Base-by-base conservation (phyloP, 2,888 invertebrate species). In the Villa cingulata region DNA sequence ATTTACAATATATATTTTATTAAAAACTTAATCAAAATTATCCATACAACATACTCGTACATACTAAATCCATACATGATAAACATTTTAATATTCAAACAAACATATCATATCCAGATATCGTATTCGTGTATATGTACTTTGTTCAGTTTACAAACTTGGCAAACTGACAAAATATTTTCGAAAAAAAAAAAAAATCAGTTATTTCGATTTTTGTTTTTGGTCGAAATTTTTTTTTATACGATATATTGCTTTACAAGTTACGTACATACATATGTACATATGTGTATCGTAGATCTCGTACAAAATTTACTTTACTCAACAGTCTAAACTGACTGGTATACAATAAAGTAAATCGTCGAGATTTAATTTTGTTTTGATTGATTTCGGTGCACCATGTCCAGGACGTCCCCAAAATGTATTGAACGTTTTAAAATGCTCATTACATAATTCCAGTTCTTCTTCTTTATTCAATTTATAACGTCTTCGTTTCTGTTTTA, bases 401-500 rank as follows among this genome's bases (percentile, higher is more conserved):
- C 87, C 87, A 1, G 86, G 86, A 41, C 83, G 74, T 23, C 87
- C 86, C 87, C 87, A 88, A 56, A 84, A 73, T 12, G 77, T 75
- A 43, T 79, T 77, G 80, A 85, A 86, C 2, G 85, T 84, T 55
- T 76, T 76, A 63, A 85, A 84, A 63, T 88, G 87, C 53, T 73
- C 73, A 44, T 74, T 73, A 48, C 78, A 78, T 55, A 76, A 76
- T 62, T 81, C 81, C 32, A 76, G 74, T 37, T 86, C 86, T 49
- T 58, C 54, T 51, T 64, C 63, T 52, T 58, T 62, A 15, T 59
- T 56, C 44, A 62, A 53, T 54, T 62, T 61, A 48, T 61, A 56
- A 47, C 61, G 63, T 56, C 72, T 67, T 39, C 72, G 66, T 54
- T 74, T 75, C 46, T 66, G 62, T 17, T 68, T 60, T 54, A 77